Evolutionary conservation across 2,888 invertebrate genomes (phyloP), one percentile per base, ranked within the genome.

Genomic region (Blastobasis adustella): DNA sequence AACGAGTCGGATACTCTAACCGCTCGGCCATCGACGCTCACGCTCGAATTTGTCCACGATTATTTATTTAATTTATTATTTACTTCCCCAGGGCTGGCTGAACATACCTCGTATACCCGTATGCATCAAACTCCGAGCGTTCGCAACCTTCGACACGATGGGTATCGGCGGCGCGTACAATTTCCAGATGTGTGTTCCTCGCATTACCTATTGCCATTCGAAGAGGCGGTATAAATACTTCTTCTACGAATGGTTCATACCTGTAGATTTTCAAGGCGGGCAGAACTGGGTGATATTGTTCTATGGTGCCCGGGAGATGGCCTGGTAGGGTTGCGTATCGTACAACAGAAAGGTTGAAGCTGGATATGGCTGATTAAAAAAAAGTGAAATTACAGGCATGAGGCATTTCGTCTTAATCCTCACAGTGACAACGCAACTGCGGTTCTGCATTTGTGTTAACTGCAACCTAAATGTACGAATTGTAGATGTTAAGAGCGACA

Each of bases 131-230:
- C 41, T 82, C 0, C 66, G 71, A 56, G 76, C 67, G 0, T 61
- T 49, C 0, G 49, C 79, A 0, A 69, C 61, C 40, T 64, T 66
- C 45, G 51, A 54, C 1, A 71, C 82, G 23, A 38, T 58, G 6
- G 69, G 79, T 37, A 61, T 72, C 5, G 69, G 65, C 42, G 78
- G 79, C 0, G 53, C 76, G 0, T 79, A 65, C 54, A 63, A 63
- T 10, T 81, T 82, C 55, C 80, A 80, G 55, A 57, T 83, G 0
- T 83, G 83, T 49, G 78, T 82, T 0, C 76, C 78, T 0, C 70
- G 82, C 0, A 74, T 82, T 10, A 59, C 60, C 0, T 73, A 68
- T 53, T 73, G 72, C 10, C 75, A 79, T 53, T 54, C 71, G 0
- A 59, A 67, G 36, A 55, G 47, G 0, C 61, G 77, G 36, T 69